These are phyloP conservation scores for Tribolium freemani DNA, from an alignment of 2,888 invertebrate genomes.

Conservation along the genomic window DNA sequence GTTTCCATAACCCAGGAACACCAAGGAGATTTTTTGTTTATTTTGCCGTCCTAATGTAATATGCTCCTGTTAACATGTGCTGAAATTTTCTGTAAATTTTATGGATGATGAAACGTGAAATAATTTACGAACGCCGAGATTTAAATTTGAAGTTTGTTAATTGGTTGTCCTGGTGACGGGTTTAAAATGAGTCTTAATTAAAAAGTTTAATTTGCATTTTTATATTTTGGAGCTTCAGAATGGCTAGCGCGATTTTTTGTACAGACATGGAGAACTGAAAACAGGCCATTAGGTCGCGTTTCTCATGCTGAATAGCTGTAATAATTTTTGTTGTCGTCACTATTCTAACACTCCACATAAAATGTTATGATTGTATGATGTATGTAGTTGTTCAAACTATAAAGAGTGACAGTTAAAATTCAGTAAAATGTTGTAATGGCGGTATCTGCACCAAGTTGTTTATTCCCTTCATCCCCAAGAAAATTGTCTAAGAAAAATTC, in stretches of 20 bases:
- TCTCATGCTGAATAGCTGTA: background rate
- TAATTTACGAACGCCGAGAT: conserved; percentile 17
- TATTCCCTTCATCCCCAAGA: background rate
- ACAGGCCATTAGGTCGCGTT: background rate
- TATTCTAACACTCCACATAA: background rate
- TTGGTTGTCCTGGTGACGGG: conserved; percentile 23
- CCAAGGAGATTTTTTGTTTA: background rate
- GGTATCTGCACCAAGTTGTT: conserved; percentile 8
- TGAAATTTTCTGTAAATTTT: conserved; percentile 13
- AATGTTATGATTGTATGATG: background rate
- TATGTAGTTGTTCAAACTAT: background rate
- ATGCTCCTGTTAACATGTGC: background rate
- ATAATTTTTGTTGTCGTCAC: background rate
- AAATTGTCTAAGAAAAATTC: conserved; percentile 6
- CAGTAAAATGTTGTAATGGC: background rate
- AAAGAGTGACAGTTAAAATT: too few relatives aligned
- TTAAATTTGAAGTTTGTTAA: conserved; percentile 33
- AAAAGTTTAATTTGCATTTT: conserved; percentile 34
- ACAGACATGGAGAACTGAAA: background rate
- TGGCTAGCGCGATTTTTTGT: background rate
- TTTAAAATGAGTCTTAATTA: conserved; percentile 20
- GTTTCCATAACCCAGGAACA: background rate
- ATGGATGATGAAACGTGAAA: conserved; percentile 24
- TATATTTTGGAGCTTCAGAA: conserved; percentile 24
- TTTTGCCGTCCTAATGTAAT: background rate